These are phyloP conservation scores for Xestia rhomboidea DNA, from an alignment of 2,888 invertebrate species.

Conservation along the genomic window DNA sequence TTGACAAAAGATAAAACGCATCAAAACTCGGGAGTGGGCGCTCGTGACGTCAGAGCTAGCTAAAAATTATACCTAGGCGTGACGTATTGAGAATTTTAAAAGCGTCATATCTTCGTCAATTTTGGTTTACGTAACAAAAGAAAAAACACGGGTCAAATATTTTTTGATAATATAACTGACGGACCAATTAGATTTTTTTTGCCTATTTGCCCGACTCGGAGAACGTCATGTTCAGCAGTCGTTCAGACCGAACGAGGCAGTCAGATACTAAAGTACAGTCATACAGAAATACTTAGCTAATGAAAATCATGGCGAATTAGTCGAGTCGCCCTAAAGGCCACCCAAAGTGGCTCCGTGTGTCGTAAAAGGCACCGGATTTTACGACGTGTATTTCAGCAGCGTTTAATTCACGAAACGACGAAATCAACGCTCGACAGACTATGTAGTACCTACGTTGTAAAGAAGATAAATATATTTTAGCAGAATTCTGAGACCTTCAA, in stretches of 20 bases:
- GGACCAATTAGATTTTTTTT: no score
- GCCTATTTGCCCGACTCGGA: no score
- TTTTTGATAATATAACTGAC: no score
- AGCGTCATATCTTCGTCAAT: no score
- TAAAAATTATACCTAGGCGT: no score
- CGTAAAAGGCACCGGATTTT: conserved; percentile 10
- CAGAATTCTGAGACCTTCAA: background rate
- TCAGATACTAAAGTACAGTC: background rate
- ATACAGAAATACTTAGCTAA: conserved; percentile 15
- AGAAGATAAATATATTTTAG: conserved; percentile 6
- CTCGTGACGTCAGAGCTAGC: no score
- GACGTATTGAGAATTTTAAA: no score
- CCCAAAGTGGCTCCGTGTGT: conserved; percentile 3
- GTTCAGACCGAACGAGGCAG: background rate
- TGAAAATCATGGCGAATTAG: conserved; percentile 24
- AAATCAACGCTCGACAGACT: background rate
- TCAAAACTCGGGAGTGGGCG: no score
- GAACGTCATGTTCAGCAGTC: no score
- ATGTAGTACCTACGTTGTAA: background rate
- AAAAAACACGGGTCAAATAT: no score
- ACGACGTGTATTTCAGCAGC: conserved; percentile 12
- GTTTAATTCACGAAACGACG: conserved; percentile 10
- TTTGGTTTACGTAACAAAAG: no score
- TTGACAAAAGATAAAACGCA: no score
- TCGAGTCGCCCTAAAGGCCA: conserved; percentile 12